Percentiles rank a stretch among this genome's conserved stretches.
Conservation (phyloP, 92 coral and sea anemone species). For the Scolanthus callimorphus region DNA sequence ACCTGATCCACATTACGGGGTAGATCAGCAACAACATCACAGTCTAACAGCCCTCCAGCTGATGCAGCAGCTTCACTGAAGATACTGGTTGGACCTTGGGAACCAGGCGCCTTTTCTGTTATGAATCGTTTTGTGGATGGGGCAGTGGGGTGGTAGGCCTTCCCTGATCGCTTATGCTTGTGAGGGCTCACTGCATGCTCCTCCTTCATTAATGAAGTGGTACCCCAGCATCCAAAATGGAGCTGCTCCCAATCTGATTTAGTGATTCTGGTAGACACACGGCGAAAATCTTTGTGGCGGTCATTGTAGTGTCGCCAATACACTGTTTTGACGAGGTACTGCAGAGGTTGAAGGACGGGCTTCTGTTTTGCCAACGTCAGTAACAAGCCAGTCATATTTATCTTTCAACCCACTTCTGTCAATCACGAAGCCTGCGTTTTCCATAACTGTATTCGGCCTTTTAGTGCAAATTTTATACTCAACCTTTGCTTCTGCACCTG, state of each 20-base stretch:
- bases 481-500: too few species aligned
- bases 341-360: background rate
- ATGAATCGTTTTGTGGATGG: conserved; percentile 13
- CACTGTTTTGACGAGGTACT: conserved; percentile 15
- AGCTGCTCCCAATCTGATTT: conserved; percentile 6
- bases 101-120: conserved; percentile 5
- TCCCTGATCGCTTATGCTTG: conserved; percentile 33
- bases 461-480: too few species aligned
- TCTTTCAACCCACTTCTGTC: too few species aligned
- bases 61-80: conserved; percentile 5
- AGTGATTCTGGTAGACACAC: conserved; percentile 4
- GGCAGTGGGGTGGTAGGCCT: conserved; percentile 15
- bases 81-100: conserved; percentile 19
- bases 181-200: conserved; percentile 37
- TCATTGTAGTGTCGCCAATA: conserved; percentile 6
- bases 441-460: too few species aligned
- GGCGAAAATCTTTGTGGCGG: conserved; percentile 5
- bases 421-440: too few species aligned
- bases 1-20: conserved; percentile 42
- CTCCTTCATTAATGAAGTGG: conserved; percentile 33
- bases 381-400: too few species aligned
- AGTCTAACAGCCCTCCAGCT: conserved; percentile 20
- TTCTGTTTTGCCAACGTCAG: background rate
- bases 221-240: conserved; percentile 20
- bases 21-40: conserved; percentile 26